Evolutionary conservation across 2,797 vertebrate species (phyloP).

Genomic region (Spea hammondii): DNA sequence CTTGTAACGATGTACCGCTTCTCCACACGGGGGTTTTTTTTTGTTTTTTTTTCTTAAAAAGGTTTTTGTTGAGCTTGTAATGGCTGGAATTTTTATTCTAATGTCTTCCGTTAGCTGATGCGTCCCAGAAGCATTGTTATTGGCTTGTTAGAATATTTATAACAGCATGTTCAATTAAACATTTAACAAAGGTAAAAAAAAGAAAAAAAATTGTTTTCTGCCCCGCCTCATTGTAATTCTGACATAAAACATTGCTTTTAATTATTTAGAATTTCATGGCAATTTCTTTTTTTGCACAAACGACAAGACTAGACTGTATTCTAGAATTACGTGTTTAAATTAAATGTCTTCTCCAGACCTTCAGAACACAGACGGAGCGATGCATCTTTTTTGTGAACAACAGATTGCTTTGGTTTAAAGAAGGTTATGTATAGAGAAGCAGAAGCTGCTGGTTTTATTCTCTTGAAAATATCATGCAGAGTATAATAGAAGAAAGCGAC

Average conservation of each 20-base stretch:
- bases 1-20: slow-evolving; percentile 23
- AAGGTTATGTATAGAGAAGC: slow-evolving; percentile 27
- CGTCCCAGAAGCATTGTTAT: slow-evolving; percentile 65
- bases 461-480: slow-evolving; percentile 25
- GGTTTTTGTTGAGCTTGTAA: slow-evolving; percentile 49
- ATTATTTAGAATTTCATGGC: too few species aligned
- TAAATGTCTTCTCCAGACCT: too few species aligned
- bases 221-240: slow-evolving; percentile 15
- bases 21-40: slow-evolving; percentile 46
- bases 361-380: too few species aligned
- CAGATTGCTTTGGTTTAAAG: slow-evolving; percentile 23
- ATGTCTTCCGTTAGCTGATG: slow-evolving; percentile 50
- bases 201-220: slow-evolving; percentile 46
- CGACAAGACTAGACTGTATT: too few species aligned
- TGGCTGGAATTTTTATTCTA: slow-evolving; percentile 58
- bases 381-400: neutral
- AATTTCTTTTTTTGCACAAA: too few species aligned
- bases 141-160: slow-evolving; percentile 71
- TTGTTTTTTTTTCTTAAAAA: slow-evolving; percentile 43
- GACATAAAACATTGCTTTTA: too few species aligned
- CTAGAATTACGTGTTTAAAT: too few species aligned
- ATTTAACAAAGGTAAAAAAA: slow-evolving; percentile 82
- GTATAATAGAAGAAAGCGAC: slow-evolving; percentile 36
- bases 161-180: slow-evolving; percentile 81
- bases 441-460: slow-evolving; percentile 30